Conservation (phyloP, 2,888 invertebrate genomes). For the Halictus quadricinctus region DNA sequence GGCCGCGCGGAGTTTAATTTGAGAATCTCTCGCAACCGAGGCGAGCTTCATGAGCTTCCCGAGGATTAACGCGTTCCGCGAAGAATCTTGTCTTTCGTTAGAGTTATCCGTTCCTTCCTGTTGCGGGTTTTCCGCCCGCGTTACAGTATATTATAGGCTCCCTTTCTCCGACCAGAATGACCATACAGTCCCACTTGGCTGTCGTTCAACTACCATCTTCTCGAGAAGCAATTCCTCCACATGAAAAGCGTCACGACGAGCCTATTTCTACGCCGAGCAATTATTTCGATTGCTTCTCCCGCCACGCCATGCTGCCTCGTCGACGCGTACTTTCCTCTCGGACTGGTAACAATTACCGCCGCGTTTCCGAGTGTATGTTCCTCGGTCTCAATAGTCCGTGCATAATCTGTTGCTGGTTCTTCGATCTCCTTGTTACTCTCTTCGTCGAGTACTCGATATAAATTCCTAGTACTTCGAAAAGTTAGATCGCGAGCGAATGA, state of each 20-base stretch:
- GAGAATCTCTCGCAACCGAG: background rate
- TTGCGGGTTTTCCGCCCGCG: slow-evolving; percentile 28
- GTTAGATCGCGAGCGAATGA: background rate
- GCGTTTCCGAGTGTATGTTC: background rate
- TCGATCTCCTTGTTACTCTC: background rate
- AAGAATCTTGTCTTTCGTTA: background rate
- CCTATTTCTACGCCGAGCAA: slow-evolving; percentile 28
- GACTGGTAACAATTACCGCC: background rate
- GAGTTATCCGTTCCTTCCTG: background rate
- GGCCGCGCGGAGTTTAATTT: background rate
- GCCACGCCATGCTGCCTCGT: background rate
- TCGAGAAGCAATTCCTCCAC: slow-evolving; percentile 16
- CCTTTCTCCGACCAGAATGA: slow-evolving; percentile 36
- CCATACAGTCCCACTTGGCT: slow-evolving; percentile 58
- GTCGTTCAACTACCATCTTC: slow-evolving; percentile 58
- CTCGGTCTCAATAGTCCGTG: background rate
- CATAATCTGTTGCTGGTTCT: background rate
- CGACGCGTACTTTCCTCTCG: background rate
- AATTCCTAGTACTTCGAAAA: background rate
- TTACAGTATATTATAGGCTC: slow-evolving; percentile 47
- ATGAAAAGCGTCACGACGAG: background rate
- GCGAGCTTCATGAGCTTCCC: background rate
- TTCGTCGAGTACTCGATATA: background rate
- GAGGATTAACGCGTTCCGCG: background rate
- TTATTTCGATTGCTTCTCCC: slow-evolving; percentile 36